phyloP scores from a whole-genome alignment of 2,797 vertebrate species.

The Semotilus atromaculatus region DNA sequence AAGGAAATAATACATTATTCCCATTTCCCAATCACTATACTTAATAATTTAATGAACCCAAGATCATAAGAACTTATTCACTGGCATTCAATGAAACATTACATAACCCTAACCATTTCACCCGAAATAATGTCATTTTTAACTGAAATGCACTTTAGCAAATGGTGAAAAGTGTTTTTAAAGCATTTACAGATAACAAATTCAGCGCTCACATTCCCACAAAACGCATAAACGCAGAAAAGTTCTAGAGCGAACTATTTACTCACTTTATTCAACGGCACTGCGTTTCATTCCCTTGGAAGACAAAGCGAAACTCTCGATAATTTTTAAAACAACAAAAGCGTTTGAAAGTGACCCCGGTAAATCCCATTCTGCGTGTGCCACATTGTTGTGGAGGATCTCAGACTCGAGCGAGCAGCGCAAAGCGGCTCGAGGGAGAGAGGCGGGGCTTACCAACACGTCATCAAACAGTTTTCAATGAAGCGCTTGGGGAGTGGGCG shows the following conservation, averaged over 20 bases:
- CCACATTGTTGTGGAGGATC: slow-evolving; percentile 58
- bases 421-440: slow-evolving; percentile 38
- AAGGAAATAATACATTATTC: neutral
- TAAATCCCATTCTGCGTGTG: slow-evolving; percentile 59
- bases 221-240: slow-evolving; percentile 9
- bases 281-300: slow-evolving; percentile 53
- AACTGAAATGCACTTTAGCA: neutral
- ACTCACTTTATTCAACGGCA: slow-evolving; percentile 62
- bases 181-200: neutral
- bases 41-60: neutral
- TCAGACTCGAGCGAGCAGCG: slow-evolving; percentile 52
- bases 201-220: neutral
- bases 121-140: neutral
- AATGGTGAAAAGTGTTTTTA: neutral
- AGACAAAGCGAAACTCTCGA: slow-evolving; percentile 21
- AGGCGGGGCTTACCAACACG: slow-evolving; percentile 46
- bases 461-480: slow-evolving; percentile 43
- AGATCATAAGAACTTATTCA: neutral
- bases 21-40: neutral
- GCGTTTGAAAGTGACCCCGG: slow-evolving; percentile 43
- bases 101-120: neutral
- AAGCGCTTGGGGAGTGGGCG: slow-evolving; percentile 44
- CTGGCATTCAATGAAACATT: neutral
- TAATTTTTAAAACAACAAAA: slow-evolving; percentile 41
- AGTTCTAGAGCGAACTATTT: slow-evolving; percentile 33